Base-by-base conservation (phyloP, 2,797 vertebrate genomes). In the Remorina albescens region DNA sequence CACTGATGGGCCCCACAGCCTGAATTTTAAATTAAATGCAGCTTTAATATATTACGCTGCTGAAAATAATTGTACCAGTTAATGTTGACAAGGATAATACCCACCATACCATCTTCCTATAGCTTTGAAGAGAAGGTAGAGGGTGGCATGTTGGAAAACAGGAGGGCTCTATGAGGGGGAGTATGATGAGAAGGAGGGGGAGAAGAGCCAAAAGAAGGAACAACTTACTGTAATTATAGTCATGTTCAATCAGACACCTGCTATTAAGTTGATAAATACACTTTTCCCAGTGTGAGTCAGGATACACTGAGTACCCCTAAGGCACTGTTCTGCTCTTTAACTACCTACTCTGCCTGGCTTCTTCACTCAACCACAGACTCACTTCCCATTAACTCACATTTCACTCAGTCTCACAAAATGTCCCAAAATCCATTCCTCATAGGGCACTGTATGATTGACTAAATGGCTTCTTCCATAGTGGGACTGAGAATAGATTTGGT, bases 241-340 rank as follows among this genome's bases (percentile, higher is more conserved):
- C 92, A 88, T 93, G 92, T 94, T 93, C 94, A 94, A 95, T 94
- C 92, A 95, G 92, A 94, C 93, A 94, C 94, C 94, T 94, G 94
- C 93, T 94, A 95, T 95, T 95, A 95, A 92, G 91, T 92, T 94
- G 92, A 94, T 94, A 95, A 94, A 94, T 94, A 94, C 93, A 94
- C 91, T 94, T 94, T 95, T 95, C 93, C 72, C 94, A 94, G 93
- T 93, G 89, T 92, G 94, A 88, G 89, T 88, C 89, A 88, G 69
- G 92, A 91, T 91, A 88, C 90, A 90, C 90, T 86, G 91, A 94
- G 92, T 92, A 92, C 91, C 92, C 92, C 91, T 91, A 84, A 91
- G 89, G 91, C 91, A 89, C 87, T 82, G 87, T 83, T 88, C 89
- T 91, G 87, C 91, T 91, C 90, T 89, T 85, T 91, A 91, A 92